These are phyloP conservation scores for Synergus umbraculus DNA, from an alignment of 2,888 invertebrate species.

Conservation along the genomic window DNA sequence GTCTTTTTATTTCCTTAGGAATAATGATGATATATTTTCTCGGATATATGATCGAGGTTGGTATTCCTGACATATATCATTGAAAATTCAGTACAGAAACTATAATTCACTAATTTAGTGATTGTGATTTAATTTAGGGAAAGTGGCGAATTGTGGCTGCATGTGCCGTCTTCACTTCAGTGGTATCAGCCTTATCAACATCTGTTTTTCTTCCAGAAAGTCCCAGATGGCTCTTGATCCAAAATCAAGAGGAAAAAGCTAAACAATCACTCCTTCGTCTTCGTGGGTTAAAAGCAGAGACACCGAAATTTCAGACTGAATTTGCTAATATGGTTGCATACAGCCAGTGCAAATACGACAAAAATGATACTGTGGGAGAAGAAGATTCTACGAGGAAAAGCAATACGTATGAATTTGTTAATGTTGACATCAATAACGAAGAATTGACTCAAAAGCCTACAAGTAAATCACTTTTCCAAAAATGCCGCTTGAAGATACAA, in stretches of 20 bases:
- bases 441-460: background rate
- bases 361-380: background rate
- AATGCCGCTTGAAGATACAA: background rate
- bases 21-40: conserved; percentile 36
- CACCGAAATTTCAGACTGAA: conserved; percentile 53
- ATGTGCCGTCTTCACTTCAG: conserved; percentile 39
- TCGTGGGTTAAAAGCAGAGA: conserved; percentile 65
- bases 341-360: conserved; percentile 4
- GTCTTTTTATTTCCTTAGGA: conserved; percentile 25
- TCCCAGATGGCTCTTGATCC: conserved; percentile 77
- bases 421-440: background rate
- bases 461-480: background rate
- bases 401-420: background rate
- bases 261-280: conserved; percentile 71
- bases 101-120: background rate
- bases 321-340: conserved; percentile 56
- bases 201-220: conserved; percentile 77
- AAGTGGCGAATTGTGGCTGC: conserved; percentile 31
- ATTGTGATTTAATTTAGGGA: background rate
- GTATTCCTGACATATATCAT: background rate
- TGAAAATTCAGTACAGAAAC: background rate
- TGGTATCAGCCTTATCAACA: conserved; percentile 72
- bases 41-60: conserved; percentile 39
- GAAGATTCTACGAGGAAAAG: background rate
- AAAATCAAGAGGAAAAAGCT: conserved; percentile 76